Conservation (phyloP, 2,113 vertebrate species). For the Balaeniceps rex region DNA sequence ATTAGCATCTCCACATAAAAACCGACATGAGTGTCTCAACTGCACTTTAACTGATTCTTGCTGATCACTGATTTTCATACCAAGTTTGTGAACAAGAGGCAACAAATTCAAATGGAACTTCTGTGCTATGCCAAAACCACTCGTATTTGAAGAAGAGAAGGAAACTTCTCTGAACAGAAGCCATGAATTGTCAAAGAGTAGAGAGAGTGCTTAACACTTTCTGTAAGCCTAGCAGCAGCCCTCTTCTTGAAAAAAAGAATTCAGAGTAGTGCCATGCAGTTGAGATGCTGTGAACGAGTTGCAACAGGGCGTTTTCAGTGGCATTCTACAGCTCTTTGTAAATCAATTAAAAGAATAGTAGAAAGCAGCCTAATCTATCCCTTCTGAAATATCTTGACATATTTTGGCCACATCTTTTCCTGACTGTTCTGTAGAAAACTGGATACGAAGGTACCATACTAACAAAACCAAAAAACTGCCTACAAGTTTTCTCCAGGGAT, state of each 20-base stretch:
- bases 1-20: background rate
- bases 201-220: background rate
- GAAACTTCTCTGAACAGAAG: background rate
- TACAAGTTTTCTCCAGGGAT: background rate
- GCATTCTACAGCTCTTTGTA: conserved; percentile 11
- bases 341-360: conserved; percentile 36
- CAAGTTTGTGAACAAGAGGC: background rate
- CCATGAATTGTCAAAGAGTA: background rate
- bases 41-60: background rate
- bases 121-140: background rate
- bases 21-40: background rate
- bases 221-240: background rate
- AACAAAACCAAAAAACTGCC: background rate
- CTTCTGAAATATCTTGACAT: conserved; percentile 52
- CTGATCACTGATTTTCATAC: background rate
- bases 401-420: background rate
- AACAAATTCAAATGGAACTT: background rate
- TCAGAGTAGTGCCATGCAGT: background rate
- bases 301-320: background rate
- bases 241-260: background rate
- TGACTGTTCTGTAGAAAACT: background rate
- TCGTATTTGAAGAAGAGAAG: background rate
- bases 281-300: background rate
- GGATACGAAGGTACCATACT: background rate
- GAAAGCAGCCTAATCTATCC: conserved; percentile 4